phyloP scores from a whole-genome alignment of 2,113 vertebrate species.

The Carassius gibelio region DNA sequence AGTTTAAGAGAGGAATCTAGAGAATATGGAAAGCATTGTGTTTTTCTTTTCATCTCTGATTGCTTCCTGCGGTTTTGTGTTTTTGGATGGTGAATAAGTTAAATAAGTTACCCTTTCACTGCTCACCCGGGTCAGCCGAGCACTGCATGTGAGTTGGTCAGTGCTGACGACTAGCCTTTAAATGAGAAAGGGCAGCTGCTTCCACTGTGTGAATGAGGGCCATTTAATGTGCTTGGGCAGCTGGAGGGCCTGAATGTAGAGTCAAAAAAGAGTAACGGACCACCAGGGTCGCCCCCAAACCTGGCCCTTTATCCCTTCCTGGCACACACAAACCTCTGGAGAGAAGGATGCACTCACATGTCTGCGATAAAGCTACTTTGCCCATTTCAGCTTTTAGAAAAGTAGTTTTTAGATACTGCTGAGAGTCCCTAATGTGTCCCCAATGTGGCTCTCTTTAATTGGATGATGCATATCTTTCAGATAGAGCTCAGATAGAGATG shows the following conservation, averaged over 20 bases:
- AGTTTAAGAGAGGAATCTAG: neutral
- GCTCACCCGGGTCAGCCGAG: slow-evolving; percentile 47
- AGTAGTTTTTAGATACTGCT: slow-evolving; percentile 21
- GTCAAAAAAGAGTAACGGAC: slow-evolving; percentile 33
- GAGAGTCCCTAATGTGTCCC: slow-evolving; percentile 24
- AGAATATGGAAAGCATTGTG: neutral
- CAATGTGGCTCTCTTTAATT: slow-evolving; percentile 14
- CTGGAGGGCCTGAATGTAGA: slow-evolving; percentile 66
- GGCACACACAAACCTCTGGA: slow-evolving; percentile 32
- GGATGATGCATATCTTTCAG: slow-evolving; percentile 1
- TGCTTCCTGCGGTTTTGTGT: slow-evolving; percentile 8
- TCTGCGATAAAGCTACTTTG: slow-evolving; percentile 44
- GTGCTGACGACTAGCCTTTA: slow-evolving; percentile 23
- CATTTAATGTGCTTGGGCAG: slow-evolving; percentile 69
- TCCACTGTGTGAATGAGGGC: slow-evolving; percentile 33
- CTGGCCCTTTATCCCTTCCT: slow-evolving; percentile 14
- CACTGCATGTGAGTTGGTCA: slow-evolving; percentile 49
- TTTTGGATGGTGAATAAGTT: slow-evolving; percentile 39
- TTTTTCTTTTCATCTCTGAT: slow-evolving; percentile 2
- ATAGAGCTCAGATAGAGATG: neutral
- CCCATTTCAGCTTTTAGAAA: slow-evolving; percentile 11
- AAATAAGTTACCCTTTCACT: slow-evolving; percentile 43
- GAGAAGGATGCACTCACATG: slow-evolving; percentile 30
- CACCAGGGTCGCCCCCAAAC: slow-evolving; percentile 10
- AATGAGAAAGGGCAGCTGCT: slow-evolving; percentile 48